Base-by-base conservation (phyloP, 2,113 vertebrate genomes). In the Nymphicus hollandicus region DNA sequence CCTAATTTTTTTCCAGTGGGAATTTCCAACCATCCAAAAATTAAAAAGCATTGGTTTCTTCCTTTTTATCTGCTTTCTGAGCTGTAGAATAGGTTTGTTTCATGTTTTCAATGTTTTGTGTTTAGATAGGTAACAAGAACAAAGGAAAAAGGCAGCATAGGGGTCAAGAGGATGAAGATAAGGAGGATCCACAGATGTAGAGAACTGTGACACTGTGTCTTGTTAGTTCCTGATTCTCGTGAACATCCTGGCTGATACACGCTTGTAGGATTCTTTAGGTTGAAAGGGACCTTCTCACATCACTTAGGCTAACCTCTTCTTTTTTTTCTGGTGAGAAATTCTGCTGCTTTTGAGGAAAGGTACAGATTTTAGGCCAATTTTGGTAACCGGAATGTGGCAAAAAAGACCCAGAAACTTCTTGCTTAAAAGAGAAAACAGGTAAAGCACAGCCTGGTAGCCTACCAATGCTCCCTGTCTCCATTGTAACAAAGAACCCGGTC, bases 41-140 rank as follows among this genome's bases (percentile, higher is more conserved):
- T 22, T 68, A 86, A 87, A 89, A 89, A 60, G 13, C 23, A 53
- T 6, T 17, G 13, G 17, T n/a, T 58, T 92, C 41, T 81, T 95
- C 91, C 46, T 78, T 95, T 66, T 74, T n/a, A 91, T 92, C 68
- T 84, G 33, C 27, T 52, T 93, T 74, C 55, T 91, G 73, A 95
- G 47, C 28, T 55, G 27, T 6, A 68, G 37, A 74, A 86, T 31
- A 20, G 13, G 16, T 58, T 84, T 84, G 31, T 33, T 74, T 73
- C 0, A 2, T 27, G 13, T 44, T 87, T 81, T 71, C 63, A 49
- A 14, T 61, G 35, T 31, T 93, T 83, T 56, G 33, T 20, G 25
- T 81, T 93, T 74, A 78, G n/a, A n/a, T 71, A 46, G 41, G 20
- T 60, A 72, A 52, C 24, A 70, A 41, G 66, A 92, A 88, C 9